These are phyloP conservation scores for Apocheima hispidaria DNA, from an alignment of 2,888 invertebrate genomes.

Conservation along the genomic window DNA sequence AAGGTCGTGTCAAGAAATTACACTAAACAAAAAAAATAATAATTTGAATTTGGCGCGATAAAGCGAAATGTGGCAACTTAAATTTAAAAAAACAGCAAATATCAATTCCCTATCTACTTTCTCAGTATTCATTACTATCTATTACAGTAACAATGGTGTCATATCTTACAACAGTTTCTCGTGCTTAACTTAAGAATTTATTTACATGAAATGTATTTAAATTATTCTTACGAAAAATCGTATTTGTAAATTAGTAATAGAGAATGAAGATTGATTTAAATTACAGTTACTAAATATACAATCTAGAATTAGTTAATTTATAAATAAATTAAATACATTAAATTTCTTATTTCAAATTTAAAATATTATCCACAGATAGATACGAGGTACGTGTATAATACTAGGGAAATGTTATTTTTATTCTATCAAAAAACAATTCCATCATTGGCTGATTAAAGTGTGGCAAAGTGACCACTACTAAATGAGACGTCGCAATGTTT, in stretches of 20 bases:
- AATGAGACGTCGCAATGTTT: no score
- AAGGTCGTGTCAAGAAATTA: no score
- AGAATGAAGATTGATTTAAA: constrained; percentile 3
- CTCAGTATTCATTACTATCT: constrained; percentile 53
- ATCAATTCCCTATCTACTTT: constrained; percentile 67
- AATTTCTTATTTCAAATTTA: not conserved
- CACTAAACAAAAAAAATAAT: constrained; percentile 40
- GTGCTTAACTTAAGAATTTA: constrained; percentile 39
- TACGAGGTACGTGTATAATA: not conserved
- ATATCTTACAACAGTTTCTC: constrained; percentile 52
- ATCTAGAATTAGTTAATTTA: not conserved
- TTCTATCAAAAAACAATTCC: not conserved
- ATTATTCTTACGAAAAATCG: constrained; percentile 22
- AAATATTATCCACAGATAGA: not conserved
- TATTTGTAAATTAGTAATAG: constrained; percentile 12
- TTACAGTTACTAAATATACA: not conserved
- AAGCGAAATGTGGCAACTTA: no score
- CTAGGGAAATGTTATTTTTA: not conserved
- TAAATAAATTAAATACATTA: not conserved
- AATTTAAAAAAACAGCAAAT: constrained; percentile 71
- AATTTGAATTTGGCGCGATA: no score
- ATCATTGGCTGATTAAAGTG: not conserved
- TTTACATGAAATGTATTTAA: constrained; percentile 25
- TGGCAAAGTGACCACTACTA: no score
- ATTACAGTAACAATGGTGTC: constrained; percentile 55